Base-by-base conservation (phyloP, 2,888 invertebrate species). In the Colostygia pectinataria region DNA sequence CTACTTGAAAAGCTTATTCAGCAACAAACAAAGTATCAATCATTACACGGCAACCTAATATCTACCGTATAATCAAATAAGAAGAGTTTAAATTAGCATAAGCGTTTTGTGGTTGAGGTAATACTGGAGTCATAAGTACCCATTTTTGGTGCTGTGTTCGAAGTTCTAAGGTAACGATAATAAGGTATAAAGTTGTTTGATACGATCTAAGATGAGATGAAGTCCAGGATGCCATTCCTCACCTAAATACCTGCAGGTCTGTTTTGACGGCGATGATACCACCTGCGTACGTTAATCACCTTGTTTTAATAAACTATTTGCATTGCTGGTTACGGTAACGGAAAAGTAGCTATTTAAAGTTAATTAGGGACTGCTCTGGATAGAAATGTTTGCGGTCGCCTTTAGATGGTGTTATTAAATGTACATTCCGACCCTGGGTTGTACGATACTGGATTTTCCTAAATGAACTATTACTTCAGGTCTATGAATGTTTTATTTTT, bases 181-280 rank as follows among this genome's bases (percentile, higher is more conserved):
- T 65, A 69, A 48, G 36, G 65, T 62, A 49, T 18, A 10, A n/a
- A 18, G 23, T 39, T 54, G 32, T 3, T 12, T 31, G 4, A n/a
- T 15, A 18, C 8, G 27, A 31, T 46, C 43, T 61, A 55, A 53
- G 59, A 55, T 75, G 83, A 80, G 80, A 74, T 61, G 61, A 28
- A 36, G 60, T 79, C 80, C 79, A 83, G 77, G 68, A 76, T 74
- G 74, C 71, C 63, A 77, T 75, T 69, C 71, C 74, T 78, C 68
- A 79, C 73, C 78, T 68, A 77, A 77, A 77, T 78, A 79, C 80
- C 79, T 76, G 68, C 68, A 53, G 56, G 64, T 58, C 65, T 73
- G 77, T 77, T 80, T 76, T 80, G 76, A 73, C 74, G 70, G 68
- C 68, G 54, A 58, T 66, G 59, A 57, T 66, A 65, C 68, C 82